Percentiles rank a stretch among this genome's conserved stretches.
These are phyloP conservation scores for Gobio occitaniae DNA, from an alignment of 2,797 vertebrate species.

Conservation along the genomic window DNA sequence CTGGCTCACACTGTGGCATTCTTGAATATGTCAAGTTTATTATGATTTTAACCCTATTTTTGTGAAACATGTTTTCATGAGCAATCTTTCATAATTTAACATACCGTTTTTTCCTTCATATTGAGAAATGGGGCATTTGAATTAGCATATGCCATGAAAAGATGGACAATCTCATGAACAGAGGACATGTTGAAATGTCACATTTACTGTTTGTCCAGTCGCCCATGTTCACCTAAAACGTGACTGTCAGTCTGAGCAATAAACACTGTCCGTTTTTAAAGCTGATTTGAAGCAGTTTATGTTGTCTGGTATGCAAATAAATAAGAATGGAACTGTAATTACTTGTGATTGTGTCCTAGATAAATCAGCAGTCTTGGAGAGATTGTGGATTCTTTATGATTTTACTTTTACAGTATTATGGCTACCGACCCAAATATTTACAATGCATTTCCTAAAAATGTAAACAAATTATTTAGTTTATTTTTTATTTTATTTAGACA, in stretches of 20 bases:
- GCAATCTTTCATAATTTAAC: too few relatives aligned
- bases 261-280: neutral
- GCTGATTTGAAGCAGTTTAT: neutral
- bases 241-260: neutral
- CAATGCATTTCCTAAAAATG: neutral
- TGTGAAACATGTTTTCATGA: neutral
- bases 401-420: neutral
- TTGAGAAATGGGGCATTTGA: neutral
- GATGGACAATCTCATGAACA: neutral
- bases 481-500: neutral
- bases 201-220: neutral
- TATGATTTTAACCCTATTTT: neutral
- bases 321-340: neutral
- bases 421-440: neutral
- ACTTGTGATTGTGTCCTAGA: neutral
- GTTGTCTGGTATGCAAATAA: neutral
- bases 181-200: neutral
- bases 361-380: neutral
- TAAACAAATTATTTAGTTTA: too few relatives aligned
- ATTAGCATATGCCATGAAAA: too few relatives aligned
- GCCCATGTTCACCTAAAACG: neutral
- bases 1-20: neutral
- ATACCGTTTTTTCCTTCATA: neutral
- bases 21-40: neutral
- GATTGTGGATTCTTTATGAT: neutral